Percentiles rank a stretch among this genome's conserved stretches.
Conservation (phyloP, 2,797 vertebrate species). For the Tapirus indicus region DNA sequence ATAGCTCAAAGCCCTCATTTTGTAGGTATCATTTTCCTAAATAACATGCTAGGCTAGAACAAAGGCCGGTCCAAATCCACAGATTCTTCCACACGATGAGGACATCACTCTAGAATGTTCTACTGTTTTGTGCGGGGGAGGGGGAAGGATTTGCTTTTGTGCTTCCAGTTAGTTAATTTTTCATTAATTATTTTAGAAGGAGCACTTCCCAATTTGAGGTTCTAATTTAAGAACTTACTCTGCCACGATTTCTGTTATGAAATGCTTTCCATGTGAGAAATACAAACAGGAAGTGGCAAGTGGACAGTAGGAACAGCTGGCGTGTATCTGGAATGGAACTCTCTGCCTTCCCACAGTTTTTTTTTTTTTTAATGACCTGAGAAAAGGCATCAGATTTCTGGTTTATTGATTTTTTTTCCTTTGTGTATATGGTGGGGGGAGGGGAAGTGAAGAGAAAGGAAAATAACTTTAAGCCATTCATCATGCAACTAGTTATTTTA, state of each 20-base stretch:
- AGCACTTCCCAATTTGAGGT: slow-evolving; percentile 52
- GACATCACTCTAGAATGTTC: slow-evolving; percentile 53
- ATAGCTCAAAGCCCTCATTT: slow-evolving; percentile 60
- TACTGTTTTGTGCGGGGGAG: rapidly evolving
- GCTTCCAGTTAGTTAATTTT: slow-evolving; percentile 12
- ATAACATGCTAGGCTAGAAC: slow-evolving; percentile 61
- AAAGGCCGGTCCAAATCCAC: slow-evolving; percentile 46
- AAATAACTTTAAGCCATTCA: slow-evolving; percentile 52
- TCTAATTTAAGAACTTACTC: not conserved
- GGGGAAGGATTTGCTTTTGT: not conserved
- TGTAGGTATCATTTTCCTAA: slow-evolving; percentile 68
- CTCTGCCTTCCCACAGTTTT: slow-evolving; percentile 28
- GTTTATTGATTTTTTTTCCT: slow-evolving; percentile 57
- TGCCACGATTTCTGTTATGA: not conserved
- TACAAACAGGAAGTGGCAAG: slow-evolving; percentile 51
- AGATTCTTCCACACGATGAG: slow-evolving; percentile 49
- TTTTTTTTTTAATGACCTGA: slow-evolving; percentile 56
- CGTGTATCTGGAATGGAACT: not conserved
- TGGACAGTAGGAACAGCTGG: not conserved
- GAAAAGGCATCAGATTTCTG: slow-evolving; percentile 69
- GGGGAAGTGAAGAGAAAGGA: not conserved
- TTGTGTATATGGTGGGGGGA: not conserved
- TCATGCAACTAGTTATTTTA: slow-evolving; percentile 44
- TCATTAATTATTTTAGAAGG: slow-evolving; percentile 51
- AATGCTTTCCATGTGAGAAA: not conserved